Evolutionary conservation across 2,113 vertebrate species (phyloP).

Genomic region (Oncorhynchus clarkii): DNA sequence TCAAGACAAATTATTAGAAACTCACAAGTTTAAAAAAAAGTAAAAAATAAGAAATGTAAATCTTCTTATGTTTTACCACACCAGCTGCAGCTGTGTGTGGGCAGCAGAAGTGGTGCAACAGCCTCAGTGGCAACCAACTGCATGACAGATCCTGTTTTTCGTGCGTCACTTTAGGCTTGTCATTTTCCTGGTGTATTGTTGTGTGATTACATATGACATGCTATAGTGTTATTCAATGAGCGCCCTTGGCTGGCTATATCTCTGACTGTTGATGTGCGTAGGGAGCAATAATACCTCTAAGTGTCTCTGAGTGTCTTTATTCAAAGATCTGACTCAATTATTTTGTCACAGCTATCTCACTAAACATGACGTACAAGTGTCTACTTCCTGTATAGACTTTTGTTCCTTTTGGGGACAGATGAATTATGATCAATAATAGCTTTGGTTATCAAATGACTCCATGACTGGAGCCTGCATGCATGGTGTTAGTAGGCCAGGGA

Average conservation of each 20-base stretch:
- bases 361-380: neutral
- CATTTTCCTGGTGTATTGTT: conserved; percentile 22
- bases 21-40: neutral
- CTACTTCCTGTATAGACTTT: too few species aligned
- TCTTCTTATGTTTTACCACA: neutral
- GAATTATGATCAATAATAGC: too few species aligned
- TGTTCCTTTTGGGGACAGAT: too few species aligned
- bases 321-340: too few species aligned
- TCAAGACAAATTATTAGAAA: conserved; percentile 21
- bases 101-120: too few species aligned
- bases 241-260: conserved; percentile 1
- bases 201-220: conserved; percentile 32
- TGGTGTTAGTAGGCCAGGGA: too few species aligned
- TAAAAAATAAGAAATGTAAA: too few species aligned
- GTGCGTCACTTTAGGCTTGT: conserved; percentile 24
- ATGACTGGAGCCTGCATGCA: too few species aligned
- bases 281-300: neutral
- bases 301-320: neutral
- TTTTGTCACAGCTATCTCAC: neutral
- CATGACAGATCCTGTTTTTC: conserved; percentile 25
- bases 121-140: too few species aligned
- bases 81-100: conserved; percentile 12
- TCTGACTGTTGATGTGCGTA: neutral
- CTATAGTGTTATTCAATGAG: conserved; percentile 9
- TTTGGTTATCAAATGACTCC: too few species aligned